Conservation (phyloP, 2,888 invertebrate species). For the Dryobotodes eremita region DNA sequence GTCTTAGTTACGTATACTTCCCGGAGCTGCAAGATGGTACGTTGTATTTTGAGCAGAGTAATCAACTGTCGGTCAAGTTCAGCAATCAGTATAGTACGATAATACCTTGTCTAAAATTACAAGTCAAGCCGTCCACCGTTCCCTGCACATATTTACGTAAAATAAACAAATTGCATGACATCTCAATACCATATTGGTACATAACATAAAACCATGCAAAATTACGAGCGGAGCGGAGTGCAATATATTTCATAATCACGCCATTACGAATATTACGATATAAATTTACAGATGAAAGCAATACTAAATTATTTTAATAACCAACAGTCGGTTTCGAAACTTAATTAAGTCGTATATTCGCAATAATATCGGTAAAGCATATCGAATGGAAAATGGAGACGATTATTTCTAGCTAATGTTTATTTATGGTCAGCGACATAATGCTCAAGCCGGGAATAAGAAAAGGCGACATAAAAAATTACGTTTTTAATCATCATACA, state of each 20-base stretch:
- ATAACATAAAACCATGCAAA: slow-evolving; percentile 42
- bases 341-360: slow-evolving; percentile 57
- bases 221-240: slow-evolving; percentile 38
- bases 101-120: slow-evolving; percentile 11
- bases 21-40: background rate
- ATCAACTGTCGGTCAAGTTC: background rate
- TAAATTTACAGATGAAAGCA: slow-evolving; percentile 59
- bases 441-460: background rate
- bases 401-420: slow-evolving; percentile 44
- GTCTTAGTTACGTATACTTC: slow-evolving; percentile 13
- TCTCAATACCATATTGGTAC: slow-evolving; percentile 44
- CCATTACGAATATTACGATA: slow-evolving; percentile 47
- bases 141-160: slow-evolving; percentile 28
- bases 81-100: slow-evolving; percentile 1
- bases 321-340: slow-evolving; percentile 32
- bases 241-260: slow-evolving; percentile 57
- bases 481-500: slow-evolving; percentile 33
- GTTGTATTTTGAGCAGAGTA: background rate
- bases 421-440: slow-evolving; percentile 27
- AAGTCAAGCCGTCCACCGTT: background rate
- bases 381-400: slow-evolving; percentile 50
- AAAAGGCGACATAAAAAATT: slow-evolving; percentile 31
- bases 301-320: slow-evolving; percentile 47
- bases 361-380: slow-evolving; percentile 46
- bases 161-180: slow-evolving; percentile 30